These are phyloP conservation scores for Heliconius ethilla DNA, from an alignment of 2,888 invertebrate genomes.

Conservation along the genomic window DNA sequence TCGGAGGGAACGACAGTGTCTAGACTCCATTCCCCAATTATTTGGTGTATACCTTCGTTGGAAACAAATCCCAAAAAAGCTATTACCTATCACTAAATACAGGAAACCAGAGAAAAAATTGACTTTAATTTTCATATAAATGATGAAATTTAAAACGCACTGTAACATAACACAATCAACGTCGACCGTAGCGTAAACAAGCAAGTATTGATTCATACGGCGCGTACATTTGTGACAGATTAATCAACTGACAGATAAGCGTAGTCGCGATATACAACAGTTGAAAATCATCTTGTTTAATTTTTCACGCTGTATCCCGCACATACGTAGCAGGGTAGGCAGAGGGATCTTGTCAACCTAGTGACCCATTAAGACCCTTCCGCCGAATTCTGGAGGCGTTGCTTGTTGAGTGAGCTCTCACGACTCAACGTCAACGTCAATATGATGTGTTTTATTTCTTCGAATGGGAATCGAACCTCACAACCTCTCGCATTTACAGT, in stretches of 20 bases:
- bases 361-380: not conserved
- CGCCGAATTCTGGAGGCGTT: not conserved
- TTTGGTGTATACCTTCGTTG: too few relatives aligned
- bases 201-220: not conserved
- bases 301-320: not conserved
- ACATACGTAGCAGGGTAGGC: not conserved
- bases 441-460: too few relatives aligned
- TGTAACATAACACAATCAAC: not conserved
- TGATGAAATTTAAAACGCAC: not conserved
- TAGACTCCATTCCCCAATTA: too few relatives aligned
- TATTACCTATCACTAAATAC: too few relatives aligned
- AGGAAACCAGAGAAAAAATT: too few relatives aligned
- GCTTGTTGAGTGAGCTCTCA: not conserved
- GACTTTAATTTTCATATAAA: not conserved
- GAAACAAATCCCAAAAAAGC: too few relatives aligned
- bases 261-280: not conserved
- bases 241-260: conserved; percentile 7
- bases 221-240: not conserved
- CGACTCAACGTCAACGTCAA: too few relatives aligned
- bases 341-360: not conserved
- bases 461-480: too few relatives aligned
- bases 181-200: not conserved
- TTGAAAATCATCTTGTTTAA: not conserved
- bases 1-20: too few relatives aligned
- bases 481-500: too few relatives aligned